phyloP scores from a whole-genome alignment of 1,140 invertebrate species.

The Cyphomyrmex costatus region DNA sequence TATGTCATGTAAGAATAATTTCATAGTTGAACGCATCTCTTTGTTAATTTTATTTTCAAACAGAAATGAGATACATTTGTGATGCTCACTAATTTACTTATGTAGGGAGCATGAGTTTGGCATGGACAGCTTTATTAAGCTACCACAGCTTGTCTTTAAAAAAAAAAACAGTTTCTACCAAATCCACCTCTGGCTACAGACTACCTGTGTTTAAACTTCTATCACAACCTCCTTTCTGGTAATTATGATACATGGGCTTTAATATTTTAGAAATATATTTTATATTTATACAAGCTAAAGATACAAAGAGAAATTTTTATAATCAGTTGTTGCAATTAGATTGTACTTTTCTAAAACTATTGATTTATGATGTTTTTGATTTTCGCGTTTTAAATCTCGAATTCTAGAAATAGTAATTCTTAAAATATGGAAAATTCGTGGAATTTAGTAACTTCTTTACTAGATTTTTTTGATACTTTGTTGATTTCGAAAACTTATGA shows the following conservation, averaged over 20 bases:
- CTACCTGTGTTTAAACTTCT: conserved; percentile 88
- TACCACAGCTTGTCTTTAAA: conserved; percentile 85
- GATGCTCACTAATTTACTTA: conserved; percentile 56
- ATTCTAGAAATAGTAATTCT: not conserved
- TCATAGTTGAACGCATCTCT: not conserved
- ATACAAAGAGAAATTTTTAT: conserved; percentile 9
- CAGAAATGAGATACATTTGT: not conserved
- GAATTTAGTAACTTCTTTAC: not conserved
- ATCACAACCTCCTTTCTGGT: conserved; percentile 88
- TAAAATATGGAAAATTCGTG: not conserved
- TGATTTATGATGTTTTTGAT: not conserved
- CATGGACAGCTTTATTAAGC: conserved; percentile 87
- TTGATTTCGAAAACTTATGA: not conserved
- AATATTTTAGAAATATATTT: not conserved
- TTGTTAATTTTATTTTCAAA: not conserved
- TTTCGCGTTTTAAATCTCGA: not conserved
- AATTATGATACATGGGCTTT: conserved; percentile 72
- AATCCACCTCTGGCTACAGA: conserved; percentile 76
- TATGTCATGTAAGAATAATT: not conserved
- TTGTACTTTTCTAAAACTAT: not conserved
- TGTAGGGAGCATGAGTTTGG: conserved; percentile 87
- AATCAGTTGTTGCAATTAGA: not conserved
- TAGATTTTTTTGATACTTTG: not conserved
- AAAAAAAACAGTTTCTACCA: conserved; percentile 75
- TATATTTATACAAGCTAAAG: conserved; percentile 24